Conservation (phyloP, 2,888 invertebrate species). For the Creontiades dilutus region DNA sequence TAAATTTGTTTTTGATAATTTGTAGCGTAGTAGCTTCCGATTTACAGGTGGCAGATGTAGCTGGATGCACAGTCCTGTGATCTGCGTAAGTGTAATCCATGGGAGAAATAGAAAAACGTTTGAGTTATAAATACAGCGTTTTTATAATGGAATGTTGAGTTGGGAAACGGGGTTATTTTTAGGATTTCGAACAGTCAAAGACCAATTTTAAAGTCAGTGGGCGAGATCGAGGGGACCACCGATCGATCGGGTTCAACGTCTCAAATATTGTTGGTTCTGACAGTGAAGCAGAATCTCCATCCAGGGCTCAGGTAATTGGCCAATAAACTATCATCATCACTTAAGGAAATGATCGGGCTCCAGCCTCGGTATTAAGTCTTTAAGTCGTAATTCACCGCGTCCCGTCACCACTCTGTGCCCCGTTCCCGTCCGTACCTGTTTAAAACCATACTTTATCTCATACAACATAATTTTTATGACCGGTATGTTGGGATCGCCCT, state of each 20-base stretch:
- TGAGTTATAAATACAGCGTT: too few relatives aligned
- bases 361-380: conserved; percentile 68
- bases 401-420: conserved; percentile 59
- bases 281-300: conserved; percentile 52
- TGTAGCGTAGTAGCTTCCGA: too few relatives aligned
- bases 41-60: too few relatives aligned
- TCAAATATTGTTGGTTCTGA: conserved; percentile 56
- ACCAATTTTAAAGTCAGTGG: not conserved
- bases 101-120: too few relatives aligned
- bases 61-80: too few relatives aligned
- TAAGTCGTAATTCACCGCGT: conserved; percentile 68
- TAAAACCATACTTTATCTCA: conserved; percentile 66
- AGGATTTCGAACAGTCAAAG: not conserved
- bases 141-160: too few relatives aligned
- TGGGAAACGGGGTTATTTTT: not conserved
- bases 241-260: conserved; percentile 53
- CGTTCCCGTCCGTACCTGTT: conserved; percentile 51
- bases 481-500: conserved; percentile 42
- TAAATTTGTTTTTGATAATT: too few relatives aligned
- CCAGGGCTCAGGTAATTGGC: conserved; percentile 62
- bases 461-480: conserved; percentile 65
- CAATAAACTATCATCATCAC: conserved; percentile 70
- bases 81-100: too few relatives aligned
- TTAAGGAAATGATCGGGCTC: conserved; percentile 66
- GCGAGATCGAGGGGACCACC: not conserved